Evolutionary conservation across 2,888 invertebrate genomes (phyloP).

Genomic region (Lampropteryx suffumata): DNA sequence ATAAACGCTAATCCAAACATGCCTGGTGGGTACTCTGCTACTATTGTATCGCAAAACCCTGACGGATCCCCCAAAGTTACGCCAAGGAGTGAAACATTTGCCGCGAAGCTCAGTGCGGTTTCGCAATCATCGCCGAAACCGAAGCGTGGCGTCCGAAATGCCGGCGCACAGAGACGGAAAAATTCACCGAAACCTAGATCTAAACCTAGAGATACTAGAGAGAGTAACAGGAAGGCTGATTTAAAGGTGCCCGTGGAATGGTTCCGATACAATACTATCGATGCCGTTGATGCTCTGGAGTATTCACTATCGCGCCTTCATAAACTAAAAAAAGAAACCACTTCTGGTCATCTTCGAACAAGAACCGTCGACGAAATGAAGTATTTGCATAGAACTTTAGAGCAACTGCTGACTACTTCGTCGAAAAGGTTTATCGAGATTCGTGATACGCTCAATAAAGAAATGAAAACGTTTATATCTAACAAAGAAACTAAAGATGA

Average conservation of each 20-base stretch:
- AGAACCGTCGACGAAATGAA: constrained; percentile 76
- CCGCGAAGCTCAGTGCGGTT: constrained; percentile 67
- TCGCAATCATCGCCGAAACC: constrained; percentile 27
- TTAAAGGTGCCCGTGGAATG: constrained; percentile 78
- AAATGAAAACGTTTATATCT: constrained; percentile 75
- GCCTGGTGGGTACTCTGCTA: constrained; percentile 80
- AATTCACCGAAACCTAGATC: constrained; percentile 32
- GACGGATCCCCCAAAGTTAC: constrained; percentile 49
- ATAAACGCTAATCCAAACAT: constrained; percentile 75
- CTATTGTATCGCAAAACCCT: constrained; percentile 70
- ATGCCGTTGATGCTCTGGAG: constrained; percentile 81
- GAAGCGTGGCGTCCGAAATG: neutral
- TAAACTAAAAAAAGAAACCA: constrained; percentile 75
- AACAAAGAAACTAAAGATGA: constrained; percentile 49
- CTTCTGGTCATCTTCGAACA: constrained; percentile 69
- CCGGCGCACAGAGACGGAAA: constrained; percentile 16
- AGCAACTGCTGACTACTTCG: constrained; percentile 80
- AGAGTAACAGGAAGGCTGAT: constrained; percentile 41
- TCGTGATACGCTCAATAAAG: constrained; percentile 78
- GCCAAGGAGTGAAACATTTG: constrained; percentile 61
- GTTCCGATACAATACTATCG: constrained; percentile 82
- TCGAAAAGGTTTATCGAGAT: constrained; percentile 80
- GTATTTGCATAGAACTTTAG: constrained; percentile 78
- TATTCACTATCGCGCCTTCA: constrained; percentile 79
- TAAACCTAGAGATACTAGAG: constrained; percentile 29